Base-by-base conservation (phyloP, 2,113 vertebrate species). In the Saguinus midas region DNA sequence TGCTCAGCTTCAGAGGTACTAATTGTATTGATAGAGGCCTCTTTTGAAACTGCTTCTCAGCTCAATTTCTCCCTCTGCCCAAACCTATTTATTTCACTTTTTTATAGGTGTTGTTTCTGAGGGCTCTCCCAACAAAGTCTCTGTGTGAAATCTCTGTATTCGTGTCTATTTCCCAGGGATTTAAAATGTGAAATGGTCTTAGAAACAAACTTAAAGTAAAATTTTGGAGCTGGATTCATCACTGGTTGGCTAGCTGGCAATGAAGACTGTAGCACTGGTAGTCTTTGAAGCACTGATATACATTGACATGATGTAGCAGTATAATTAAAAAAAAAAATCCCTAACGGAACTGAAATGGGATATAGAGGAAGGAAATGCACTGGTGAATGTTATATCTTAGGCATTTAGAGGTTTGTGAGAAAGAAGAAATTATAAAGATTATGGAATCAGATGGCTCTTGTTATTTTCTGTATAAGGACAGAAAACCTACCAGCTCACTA, bases 401-500 rank as follows among this genome's bases (percentile, higher is more conserved):
- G 29, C 29, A 66, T 48, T 79, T 81, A 72, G 25, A 66, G 25
- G 11, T 87, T 73, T 55, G n/a, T 45, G 64, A 21, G 14, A 64
- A 85, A 96, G 43, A 81, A 80, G 25, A 13, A 86, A 86, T 94
- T 64, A 86, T 55, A 80, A 86, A 80, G 40, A 57, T 75, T 80
- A 68, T 68, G 45, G 55, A 57, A 82, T 58, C 87, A 75, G 32
- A 75, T 82, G 48, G 32, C 29, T 94, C 55, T 91, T 80, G 55
- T 50, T 37, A 32, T 40, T 76, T 76, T 35, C 40, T 37, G 25
- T 48, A 25, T 50, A 72, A 83, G 57, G 37, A 52, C 17, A 55
- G 21, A 32, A 94, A 52, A 45, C 3, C 3, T 43, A 85, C 43
- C 8, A 8, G 29, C 27, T 79, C 13, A 29, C 3, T 64, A 43